Percentiles rank a stretch among this genome's conserved stretches.
Conservation (phyloP, 2,888 invertebrate species). For the Sisyra nigra region DNA sequence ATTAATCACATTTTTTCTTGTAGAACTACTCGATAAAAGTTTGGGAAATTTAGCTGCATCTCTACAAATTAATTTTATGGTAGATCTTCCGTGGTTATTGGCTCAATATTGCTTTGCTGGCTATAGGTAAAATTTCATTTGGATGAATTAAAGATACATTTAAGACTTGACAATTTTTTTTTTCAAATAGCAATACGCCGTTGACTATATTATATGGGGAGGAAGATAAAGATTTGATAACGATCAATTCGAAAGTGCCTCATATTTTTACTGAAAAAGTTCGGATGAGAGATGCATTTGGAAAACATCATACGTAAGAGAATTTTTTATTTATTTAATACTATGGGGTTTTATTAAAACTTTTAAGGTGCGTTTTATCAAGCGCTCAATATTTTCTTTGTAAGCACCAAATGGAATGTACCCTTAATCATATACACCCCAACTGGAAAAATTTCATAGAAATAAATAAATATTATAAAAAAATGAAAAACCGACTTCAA, state of each 20-base stretch:
- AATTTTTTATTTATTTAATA: background rate
- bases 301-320: slow-evolving; percentile 74
- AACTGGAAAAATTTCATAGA: too few species aligned
- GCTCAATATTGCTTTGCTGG: slow-evolving; percentile 70
- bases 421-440: too few species aligned
- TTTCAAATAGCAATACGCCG: slow-evolving; percentile 40
- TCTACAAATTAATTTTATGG: slow-evolving; percentile 87
- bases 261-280: slow-evolving; percentile 51
- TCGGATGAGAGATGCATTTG: slow-evolving; percentile 60
- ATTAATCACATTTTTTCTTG: slow-evolving; percentile 14
- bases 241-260: slow-evolving; percentile 35
- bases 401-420: too few species aligned
- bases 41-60: slow-evolving; percentile 57
- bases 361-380: too few species aligned
- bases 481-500: too few species aligned
- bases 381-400: too few species aligned
- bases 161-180: background rate
- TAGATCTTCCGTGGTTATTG: slow-evolving; percentile 77
- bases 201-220: slow-evolving; percentile 65
- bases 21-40: slow-evolving; percentile 63
- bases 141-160: background rate
- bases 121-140: slow-evolving; percentile 34
- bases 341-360: background rate
- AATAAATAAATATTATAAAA: too few species aligned
- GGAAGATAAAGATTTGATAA: slow-evolving; percentile 37